Evolutionary conservation across 2,797 vertebrate species (phyloP).

Genomic region (Dermochelys coriacea): DNA sequence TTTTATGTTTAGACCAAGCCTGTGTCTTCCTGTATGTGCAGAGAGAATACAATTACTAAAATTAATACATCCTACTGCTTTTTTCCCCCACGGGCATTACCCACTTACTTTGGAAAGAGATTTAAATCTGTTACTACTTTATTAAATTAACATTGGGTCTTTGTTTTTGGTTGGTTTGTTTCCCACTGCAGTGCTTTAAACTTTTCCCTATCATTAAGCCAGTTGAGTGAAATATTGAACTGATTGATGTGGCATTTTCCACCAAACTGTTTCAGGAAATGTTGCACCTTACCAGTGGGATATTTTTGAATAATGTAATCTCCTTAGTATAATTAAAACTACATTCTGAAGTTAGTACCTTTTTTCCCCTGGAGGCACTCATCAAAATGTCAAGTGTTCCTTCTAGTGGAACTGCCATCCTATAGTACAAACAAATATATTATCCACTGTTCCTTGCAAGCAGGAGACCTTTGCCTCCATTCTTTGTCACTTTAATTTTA

Average conservation of each 20-base stretch:
- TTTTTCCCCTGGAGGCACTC: conserved; percentile 74
- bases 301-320: conserved; percentile 80
- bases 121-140: background rate
- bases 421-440: conserved; percentile 78
- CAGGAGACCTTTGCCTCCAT: conserved; percentile 42
- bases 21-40: rapidly evolving
- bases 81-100: rapidly evolving
- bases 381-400: conserved; percentile 81
- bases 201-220: conserved; percentile 73
- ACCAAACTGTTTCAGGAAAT: conserved; percentile 79
- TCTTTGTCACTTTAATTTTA: conserved; percentile 63
- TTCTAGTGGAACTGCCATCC: conserved; percentile 74
- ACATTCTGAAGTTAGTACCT: conserved; percentile 77
- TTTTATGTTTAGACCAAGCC: background rate
- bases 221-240: conserved; percentile 75
- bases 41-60: background rate
- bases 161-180: background rate
- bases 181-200: conserved; percentile 51
- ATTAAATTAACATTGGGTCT: background rate
- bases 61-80: background rate
- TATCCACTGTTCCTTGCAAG: conserved; percentile 60
- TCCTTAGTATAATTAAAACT: conserved; percentile 81
- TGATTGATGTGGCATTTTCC: conserved; percentile 82
- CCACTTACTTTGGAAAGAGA: background rate
- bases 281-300: conserved; percentile 75